Evolutionary conservation across 2,113 vertebrate genomes (phyloP), one percentile per base, ranked within the genome.

Genomic region (Ciconia maguari): DNA sequence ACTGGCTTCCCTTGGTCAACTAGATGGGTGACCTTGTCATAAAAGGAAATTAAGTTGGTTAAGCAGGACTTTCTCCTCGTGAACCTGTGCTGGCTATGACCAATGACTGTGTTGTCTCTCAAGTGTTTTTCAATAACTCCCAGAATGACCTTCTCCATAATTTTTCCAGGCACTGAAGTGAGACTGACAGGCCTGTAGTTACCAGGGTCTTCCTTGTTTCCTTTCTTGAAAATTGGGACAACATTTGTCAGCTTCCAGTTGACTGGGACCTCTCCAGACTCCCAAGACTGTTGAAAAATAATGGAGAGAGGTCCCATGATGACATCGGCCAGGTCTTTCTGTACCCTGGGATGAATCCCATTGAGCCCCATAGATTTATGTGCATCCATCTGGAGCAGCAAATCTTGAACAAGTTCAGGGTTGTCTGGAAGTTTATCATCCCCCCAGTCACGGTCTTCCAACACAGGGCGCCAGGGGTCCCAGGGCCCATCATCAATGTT

Each of bases 401-500:
- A 58, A 11, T 57, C 32, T 38, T 52, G 38, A 54, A 34, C 22
- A 71, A 72, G 7, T 61, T 26, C 62, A 51, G n/a, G 11, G 3
- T 34, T 34, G 16, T 9, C 22, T 55, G 26, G 54, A 24, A 30
- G 4, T 30, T 10, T 26, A 16, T 72, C 9, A 54, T 60, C 5
- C 9, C 8, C 10, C 9, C 7, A 30, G 18, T 54, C 38, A 21
- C 6, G 13, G 4, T 55, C 11, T 49, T 82, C 44, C 8, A 64
- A 14, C 18, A 57, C 15, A 4, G 3, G 22, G 16, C 16, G 52
- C 25, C 2, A 4, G 6, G 3, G 4, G 10, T 17, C 46, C 5
- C 21, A 34, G 16, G 25, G 11, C 24, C 27, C 11, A 30, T 15
- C 10, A 46, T 7, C 1, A 1, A 4, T 75, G 8, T 18, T 57